A percentile compares a stretch with the other conserved stretches of the same genome.
Conservation (phyloP, 2,113 vertebrate species). For the Hippocampus mohnikei region DNA sequence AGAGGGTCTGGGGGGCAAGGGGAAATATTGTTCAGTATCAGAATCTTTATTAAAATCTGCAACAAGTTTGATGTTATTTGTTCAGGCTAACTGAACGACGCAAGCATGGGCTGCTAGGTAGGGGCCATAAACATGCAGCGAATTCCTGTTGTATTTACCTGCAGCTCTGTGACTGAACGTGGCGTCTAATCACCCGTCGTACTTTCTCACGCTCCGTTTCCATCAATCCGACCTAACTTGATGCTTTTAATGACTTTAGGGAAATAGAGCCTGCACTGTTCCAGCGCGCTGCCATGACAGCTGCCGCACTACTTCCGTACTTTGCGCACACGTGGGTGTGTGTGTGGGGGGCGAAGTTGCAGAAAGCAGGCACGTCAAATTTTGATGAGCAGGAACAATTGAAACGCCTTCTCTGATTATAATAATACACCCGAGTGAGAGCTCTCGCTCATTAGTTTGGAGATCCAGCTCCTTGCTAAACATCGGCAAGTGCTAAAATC, state of each 20-base stretch:
- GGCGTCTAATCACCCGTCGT: constrained; percentile 50
- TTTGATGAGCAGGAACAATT: constrained; percentile 13
- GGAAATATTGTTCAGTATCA: not conserved
- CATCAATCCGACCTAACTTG: constrained; percentile 55
- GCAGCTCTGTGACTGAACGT: not conserved
- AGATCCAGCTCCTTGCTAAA: constrained; percentile 21
- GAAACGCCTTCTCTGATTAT: constrained; percentile 20
- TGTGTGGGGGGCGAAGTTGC: constrained; percentile 7
- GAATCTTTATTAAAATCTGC: not conserved
- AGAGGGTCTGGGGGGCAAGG: no score
- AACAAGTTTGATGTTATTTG: not conserved
- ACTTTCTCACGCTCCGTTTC: constrained; percentile 61
- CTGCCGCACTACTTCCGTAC: constrained; percentile 14
- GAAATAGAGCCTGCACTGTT: constrained; percentile 41
- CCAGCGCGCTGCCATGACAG: constrained; percentile 34
- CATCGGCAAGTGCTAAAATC: constrained; percentile 23
- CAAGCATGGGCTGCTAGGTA: not conserved
- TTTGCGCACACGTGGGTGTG: constrained; percentile 27
- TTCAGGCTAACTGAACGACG: not conserved
- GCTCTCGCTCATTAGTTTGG: constrained; percentile 31
- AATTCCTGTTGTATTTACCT: not conserved
- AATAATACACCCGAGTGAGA: constrained; percentile 10
- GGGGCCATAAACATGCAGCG: not conserved
- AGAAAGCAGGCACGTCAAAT: not conserved
- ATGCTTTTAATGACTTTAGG: constrained; percentile 66